Conservation (phyloP, 2,113 vertebrate species). For the Ammodytes marinus region DNA sequence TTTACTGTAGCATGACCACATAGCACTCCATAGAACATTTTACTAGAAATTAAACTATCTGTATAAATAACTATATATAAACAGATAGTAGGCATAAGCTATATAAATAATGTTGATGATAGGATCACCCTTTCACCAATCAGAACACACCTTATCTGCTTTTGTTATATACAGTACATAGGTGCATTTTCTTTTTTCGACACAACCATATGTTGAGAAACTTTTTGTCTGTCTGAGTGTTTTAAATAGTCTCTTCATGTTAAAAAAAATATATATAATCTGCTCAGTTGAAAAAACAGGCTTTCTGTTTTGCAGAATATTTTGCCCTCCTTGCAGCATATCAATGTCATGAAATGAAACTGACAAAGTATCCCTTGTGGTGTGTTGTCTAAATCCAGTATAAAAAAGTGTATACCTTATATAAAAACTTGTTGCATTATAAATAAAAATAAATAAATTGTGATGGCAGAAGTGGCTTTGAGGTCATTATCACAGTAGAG, state of each 20-base stretch:
- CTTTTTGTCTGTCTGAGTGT: neutral
- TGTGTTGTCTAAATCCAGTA: neutral
- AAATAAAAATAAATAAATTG: no score
- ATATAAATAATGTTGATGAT: neutral
- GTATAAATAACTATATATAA: conserved; percentile 7
- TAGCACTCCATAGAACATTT: neutral
- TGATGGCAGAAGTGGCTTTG: neutral
- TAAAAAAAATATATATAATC: neutral
- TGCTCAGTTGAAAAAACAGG: neutral
- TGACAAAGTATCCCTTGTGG: neutral
- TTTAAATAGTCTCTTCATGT: neutral
- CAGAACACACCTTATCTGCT: neutral
- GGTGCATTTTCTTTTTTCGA: neutral
- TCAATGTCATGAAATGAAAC: no score
- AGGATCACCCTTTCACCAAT: neutral
- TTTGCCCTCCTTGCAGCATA: neutral
- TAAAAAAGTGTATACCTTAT: neutral
- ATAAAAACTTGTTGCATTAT: no score
- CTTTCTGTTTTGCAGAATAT: neutral
- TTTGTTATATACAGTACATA: neutral
- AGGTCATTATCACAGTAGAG: neutral
- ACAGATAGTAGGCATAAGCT: neutral
- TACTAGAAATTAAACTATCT: neutral
- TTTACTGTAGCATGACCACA: neutral
- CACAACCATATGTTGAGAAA: neutral